Percentiles rank a stretch among this genome's conserved stretches.
These are phyloP conservation scores for Triops longicaudatus DNA, from an alignment of 1,140 invertebrate species.

Conservation along the genomic window DNA sequence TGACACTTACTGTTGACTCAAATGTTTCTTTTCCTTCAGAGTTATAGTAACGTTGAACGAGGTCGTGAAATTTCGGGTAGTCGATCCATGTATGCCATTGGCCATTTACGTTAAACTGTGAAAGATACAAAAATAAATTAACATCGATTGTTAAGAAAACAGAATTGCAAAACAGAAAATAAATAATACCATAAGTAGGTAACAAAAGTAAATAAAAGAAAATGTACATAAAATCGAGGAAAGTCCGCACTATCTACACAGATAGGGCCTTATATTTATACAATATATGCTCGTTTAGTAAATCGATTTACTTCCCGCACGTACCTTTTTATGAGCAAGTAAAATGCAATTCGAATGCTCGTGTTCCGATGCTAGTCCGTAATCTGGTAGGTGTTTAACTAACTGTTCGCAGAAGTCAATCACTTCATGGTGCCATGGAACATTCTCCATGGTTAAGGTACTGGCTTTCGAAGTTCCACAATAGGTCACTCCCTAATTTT, in stretches of 20 bases:
- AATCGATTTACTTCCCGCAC: background rate
- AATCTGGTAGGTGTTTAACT: constrained; percentile 42
- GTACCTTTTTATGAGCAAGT: constrained; percentile 49
- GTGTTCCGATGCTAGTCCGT: constrained; percentile 54
- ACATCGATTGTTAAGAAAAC: background rate
- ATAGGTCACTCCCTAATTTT: constrained; percentile 52
- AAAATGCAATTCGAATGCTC: constrained; percentile 58
- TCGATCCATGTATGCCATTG: constrained; percentile 58
- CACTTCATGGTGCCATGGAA: constrained; percentile 58
- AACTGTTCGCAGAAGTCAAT: constrained; percentile 47
- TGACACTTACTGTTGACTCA: constrained; percentile 6
- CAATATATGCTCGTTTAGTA: background rate
- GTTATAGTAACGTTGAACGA: constrained; percentile 41
- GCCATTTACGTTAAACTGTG: constrained; percentile 46
- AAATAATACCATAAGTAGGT: too few species aligned
- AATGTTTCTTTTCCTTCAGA: constrained; percentile 32
- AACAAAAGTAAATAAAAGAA: too few species aligned
- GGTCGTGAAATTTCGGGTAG: constrained; percentile 49
- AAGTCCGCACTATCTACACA: too few species aligned
- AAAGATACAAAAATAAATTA: constrained; percentile 20
- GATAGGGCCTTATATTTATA: too few species aligned
- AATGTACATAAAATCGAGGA: too few species aligned
- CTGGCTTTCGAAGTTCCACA: constrained; percentile 52
- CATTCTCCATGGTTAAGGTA: constrained; percentile 54
- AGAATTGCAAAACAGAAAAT: constrained; percentile 13